A percentile compares a stretch with the other conserved stretches of the same genome.
Conservation (phyloP, 2,113 vertebrate genomes). For the Syngnathoides biaculeatus region DNA sequence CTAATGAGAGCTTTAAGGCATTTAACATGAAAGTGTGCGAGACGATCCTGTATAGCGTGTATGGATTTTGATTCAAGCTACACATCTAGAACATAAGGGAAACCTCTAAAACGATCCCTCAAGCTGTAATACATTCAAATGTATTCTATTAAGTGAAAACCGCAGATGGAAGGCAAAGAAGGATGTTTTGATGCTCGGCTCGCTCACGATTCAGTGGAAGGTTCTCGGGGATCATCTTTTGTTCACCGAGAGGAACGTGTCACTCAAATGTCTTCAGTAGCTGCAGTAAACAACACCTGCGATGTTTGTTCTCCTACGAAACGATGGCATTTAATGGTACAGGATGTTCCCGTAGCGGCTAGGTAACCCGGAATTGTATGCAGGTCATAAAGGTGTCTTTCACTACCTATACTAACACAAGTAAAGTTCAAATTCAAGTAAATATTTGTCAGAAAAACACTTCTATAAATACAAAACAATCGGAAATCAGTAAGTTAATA, state of each 20-base stretch:
- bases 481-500: no score
- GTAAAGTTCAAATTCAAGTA: no score
- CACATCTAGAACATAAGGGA: constrained; percentile 1
- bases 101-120: constrained; percentile 24
- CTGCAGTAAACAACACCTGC: constrained; percentile 41
- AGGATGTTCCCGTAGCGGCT: neutral
- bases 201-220: constrained; percentile 29
- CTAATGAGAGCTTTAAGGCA: constrained; percentile 17
- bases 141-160: constrained; percentile 27
- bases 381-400: no score
- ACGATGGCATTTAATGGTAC: no score
- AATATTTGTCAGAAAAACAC: no score
- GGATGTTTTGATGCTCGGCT: constrained; percentile 43
- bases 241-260: constrained; percentile 2
- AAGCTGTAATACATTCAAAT: constrained; percentile 56
- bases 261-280: neutral
- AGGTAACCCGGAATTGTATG: neutral
- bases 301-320: neutral
- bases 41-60: neutral
- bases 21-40: constrained; percentile 6
- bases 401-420: no score
- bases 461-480: no score
- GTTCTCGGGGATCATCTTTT: constrained; percentile 20
- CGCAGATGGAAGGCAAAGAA: constrained; percentile 35
- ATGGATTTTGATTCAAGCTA: neutral